Evolutionary conservation across 2,888 invertebrate genomes (phyloP), one percentile per base, ranked within the genome.

Genomic region (Synergus japonicus): DNA sequence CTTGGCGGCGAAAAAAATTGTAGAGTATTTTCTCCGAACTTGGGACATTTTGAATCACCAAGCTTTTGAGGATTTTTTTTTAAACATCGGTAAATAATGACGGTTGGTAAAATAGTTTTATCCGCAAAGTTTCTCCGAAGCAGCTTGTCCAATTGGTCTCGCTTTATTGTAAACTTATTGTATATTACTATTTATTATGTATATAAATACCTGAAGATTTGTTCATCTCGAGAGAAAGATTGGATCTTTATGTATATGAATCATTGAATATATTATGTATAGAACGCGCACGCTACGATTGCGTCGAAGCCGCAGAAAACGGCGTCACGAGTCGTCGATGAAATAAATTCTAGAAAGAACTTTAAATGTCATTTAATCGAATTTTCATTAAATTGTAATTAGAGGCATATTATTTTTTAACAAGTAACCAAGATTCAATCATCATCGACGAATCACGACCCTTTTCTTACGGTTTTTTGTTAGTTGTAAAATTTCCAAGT

Each of bases 161-260:
- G 81, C 81, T 78, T 79, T 76, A 76, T 79, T 82, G 88, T 90
- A 89, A 90, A 89, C 88, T 90, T 88, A 89, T 83, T 91, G 91
- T 91, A 91, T 88, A 91, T 90, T 91, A 89, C 85, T 87, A 87
- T 88, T 87, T 87, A 78, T 63, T 82, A 85, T 84, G 84, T 85
- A 84, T 84, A 85, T 85, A 86, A 83, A 83, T 81, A 83, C 73
- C 78, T 76, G 77, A 77, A 73, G 77, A 83, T 79, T 82, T 79
- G 60, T 83, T 80, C 78, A 43, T 87, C 86, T 88, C 84, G 82
- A 79, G 82, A 79, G 81, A 87, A 87, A 86, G 84, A 88, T 89
- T 89, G 88, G 88, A 90, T 85, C 88, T 89, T 89, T 89, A 88
- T 90, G 88, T 87, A 86, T 88, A 88, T 76, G 81, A 79, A 78